phyloP scores from a whole-genome alignment of 2,113 vertebrate genomes.

The Tragelaphus scriptus region DNA sequence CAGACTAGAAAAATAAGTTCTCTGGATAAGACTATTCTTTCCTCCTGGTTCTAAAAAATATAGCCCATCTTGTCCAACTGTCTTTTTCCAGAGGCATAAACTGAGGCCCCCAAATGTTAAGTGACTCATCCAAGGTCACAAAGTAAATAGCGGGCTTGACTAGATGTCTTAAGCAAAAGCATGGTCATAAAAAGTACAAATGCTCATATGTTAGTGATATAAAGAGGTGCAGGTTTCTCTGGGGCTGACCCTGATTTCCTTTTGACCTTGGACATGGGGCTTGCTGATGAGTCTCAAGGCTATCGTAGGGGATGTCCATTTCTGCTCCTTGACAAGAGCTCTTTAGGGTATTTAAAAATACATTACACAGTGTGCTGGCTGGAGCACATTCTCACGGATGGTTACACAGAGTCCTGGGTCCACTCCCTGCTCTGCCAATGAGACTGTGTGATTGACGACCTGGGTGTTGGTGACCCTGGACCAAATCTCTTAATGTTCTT shows the following conservation, averaged over 20 bases:
- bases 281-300: neutral
- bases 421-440: neutral
- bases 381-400: neutral
- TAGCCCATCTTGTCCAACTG: neutral
- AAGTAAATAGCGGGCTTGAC: neutral
- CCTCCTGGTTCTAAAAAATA: neutral
- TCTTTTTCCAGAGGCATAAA: neutral
- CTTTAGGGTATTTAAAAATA: constrained; percentile 50
- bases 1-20: neutral
- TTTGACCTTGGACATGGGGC: constrained; percentile 9
- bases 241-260: neutral
- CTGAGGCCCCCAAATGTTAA: neutral
- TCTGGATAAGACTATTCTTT: neutral
- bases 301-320: neutral
- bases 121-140: neutral
- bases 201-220: neutral
- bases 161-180: neutral
- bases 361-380: neutral
- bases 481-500: constrained; percentile 49
- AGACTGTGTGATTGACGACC: constrained; percentile 16
- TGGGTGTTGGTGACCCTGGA: constrained; percentile 26
- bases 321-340: constrained; percentile 21
- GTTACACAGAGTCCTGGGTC: neutral
- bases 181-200: neutral
- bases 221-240: neutral